phyloP scores from a whole-genome alignment of 2,797 vertebrate species.

The Champsocephalus gunnari region DNA sequence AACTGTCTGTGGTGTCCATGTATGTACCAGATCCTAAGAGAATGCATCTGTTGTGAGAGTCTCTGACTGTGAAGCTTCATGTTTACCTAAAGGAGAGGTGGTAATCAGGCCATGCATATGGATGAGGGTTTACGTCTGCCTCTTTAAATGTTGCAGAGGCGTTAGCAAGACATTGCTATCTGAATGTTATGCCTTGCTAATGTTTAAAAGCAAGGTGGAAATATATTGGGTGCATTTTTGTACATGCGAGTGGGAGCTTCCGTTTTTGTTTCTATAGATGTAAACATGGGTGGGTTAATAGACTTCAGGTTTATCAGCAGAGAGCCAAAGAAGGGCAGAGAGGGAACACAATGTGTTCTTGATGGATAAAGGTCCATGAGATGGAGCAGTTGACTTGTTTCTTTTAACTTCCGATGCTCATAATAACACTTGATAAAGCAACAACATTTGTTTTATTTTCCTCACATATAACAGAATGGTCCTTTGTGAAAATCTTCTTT shows the following conservation, averaged over 20 bases:
- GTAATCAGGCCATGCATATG: constrained; percentile 63
- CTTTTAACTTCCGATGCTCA: background rate
- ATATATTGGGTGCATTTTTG: constrained; percentile 23
- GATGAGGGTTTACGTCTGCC: constrained; percentile 45
- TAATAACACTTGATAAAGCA: background rate
- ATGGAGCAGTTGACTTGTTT: background rate
- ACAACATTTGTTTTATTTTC: background rate
- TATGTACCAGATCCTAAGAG: constrained; percentile 1
- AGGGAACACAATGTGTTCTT: constrained; percentile 6
- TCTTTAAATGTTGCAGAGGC: constrained; percentile 57
- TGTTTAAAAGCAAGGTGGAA: constrained; percentile 15
- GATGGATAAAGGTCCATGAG: constrained; percentile 12
- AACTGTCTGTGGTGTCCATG: constrained; percentile 3
- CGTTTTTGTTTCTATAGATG: constrained; percentile 29
- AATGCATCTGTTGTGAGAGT: constrained; percentile 28
- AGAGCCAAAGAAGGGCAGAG: constrained; percentile 3
- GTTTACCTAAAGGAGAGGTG: constrained; percentile 55
- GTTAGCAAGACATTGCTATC: constrained; percentile 40
- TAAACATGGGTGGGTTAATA: constrained; percentile 31
- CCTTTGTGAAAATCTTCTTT: background rate
- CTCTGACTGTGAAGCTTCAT: constrained; percentile 28
- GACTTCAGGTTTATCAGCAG: constrained; percentile 16
- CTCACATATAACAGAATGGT: background rate
- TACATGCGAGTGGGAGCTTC: constrained; percentile 6
- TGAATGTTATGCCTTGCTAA: constrained; percentile 17